Evolutionary conservation across 2,113 vertebrate species (phyloP), one percentile per base, ranked within the genome.

Genomic region (Bubo scandiacus): DNA sequence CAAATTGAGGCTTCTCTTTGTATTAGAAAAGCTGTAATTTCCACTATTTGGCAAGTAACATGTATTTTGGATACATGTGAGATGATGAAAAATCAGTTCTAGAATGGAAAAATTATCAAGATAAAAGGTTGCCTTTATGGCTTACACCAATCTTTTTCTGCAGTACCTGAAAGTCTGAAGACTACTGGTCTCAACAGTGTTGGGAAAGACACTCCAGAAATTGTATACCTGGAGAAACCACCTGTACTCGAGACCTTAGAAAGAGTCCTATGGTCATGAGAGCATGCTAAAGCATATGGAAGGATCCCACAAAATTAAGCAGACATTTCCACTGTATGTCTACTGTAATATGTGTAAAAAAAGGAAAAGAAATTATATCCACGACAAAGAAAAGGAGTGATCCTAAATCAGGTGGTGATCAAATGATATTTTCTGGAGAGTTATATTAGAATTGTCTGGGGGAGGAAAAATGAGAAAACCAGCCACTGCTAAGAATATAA

Each of bases 401-500:
- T 81, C 32, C 71, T 77, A 94, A 91, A 88, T 70, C 74, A 89
- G 72, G 86, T 94, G 83, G 75, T 65, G 83, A 65, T 86, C 52
- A 43, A 94, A 81, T 84, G 4, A 55, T 91, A 85, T 83, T 95
- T 96, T 96, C 84, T 96, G 84, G 30, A 55, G 49, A 83, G 70
- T 95, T 96, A 93, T 96, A 92, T 93, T 96, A 88, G 89, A 97
- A 91, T 96, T 88, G 74, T 93, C 89, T 94, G 92, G 87, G 26
- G 74, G 71, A 97, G 77, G 91, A 88, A 92, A 86, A 88, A 95
- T 85, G 80, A 87, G 73, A 96, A 96, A 96, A 95, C 54, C 78
- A 94, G 86, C 58, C 91, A 83, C 74, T 74, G 89, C 97, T 97
- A 97, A 96, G 92, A 95, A 96, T 97, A 97, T 70, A 90, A 96